phyloP scores from a whole-genome alignment of 2,888 invertebrate species.

The Flabesymbios commensalis region DNA sequence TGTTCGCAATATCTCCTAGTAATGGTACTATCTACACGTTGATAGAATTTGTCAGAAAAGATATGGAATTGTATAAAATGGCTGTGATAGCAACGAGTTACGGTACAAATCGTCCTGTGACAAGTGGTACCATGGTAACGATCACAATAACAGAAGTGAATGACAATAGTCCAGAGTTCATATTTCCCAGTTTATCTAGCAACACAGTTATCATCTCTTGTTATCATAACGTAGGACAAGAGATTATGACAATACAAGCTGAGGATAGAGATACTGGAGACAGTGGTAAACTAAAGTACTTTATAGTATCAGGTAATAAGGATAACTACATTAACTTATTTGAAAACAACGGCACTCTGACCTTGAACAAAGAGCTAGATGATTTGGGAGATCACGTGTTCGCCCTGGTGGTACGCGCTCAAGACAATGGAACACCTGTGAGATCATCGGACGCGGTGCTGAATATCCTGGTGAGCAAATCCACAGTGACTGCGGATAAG shows the following conservation, averaged over 20 bases:
- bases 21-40: constrained; percentile 22
- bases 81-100: constrained; percentile 13
- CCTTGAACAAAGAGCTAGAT: not conserved
- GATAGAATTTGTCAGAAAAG: constrained; percentile 25
- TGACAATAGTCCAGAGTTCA: constrained; percentile 27
- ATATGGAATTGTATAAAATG: constrained; percentile 18
- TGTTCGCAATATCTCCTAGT: constrained; percentile 21
- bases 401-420: constrained; percentile 3
- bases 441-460: not conserved
- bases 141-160: constrained; percentile 29
- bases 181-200: constrained; percentile 20
- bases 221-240: too few species aligned
- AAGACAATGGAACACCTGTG: not conserved
- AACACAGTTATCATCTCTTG: constrained; percentile 24
- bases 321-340: too few species aligned
- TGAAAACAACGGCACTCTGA: too few species aligned
- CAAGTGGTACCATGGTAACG: constrained; percentile 20
- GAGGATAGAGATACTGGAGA: too few species aligned
- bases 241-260: too few species aligned
- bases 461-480: constrained; percentile 21
- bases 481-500: too few species aligned
- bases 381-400: not conserved
- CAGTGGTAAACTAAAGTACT: too few species aligned
- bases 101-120: not conserved
- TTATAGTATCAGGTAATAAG: too few species aligned